Percentiles rank a stretch among this genome's conserved stretches.
phyloP scores from a whole-genome alignment of 2,888 invertebrate genomes.

The Cheilosia impressa region DNA sequence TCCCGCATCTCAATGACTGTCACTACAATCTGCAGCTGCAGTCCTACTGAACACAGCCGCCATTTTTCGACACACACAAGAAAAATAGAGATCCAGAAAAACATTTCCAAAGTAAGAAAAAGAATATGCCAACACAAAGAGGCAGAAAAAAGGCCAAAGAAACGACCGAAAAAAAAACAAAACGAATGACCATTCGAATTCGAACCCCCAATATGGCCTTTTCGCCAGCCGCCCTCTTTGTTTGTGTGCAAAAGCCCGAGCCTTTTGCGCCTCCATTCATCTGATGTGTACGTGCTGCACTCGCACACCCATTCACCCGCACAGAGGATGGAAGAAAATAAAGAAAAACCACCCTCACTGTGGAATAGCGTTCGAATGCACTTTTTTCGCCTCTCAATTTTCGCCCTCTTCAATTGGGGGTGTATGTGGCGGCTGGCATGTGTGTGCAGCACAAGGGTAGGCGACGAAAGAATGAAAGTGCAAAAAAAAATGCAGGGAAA shows the following conservation, averaged over 20 bases:
- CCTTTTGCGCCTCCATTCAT: constrained; percentile 55
- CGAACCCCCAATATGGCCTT: constrained; percentile 58
- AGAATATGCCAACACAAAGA: constrained; percentile 11
- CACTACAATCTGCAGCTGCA: constrained; percentile 56
- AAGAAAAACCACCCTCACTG: constrained; percentile 18
- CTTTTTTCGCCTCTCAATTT: constrained; percentile 58
- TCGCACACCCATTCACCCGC: constrained; percentile 46
- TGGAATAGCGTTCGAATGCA: constrained; percentile 60
- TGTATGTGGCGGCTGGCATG: constrained; percentile 36
- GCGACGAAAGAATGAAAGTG: constrained; percentile 52
- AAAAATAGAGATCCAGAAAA: constrained; percentile 42
- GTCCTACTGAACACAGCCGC: constrained; percentile 35
- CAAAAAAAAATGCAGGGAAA: constrained; percentile 64
- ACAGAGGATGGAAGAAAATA: not conserved
- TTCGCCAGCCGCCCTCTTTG: constrained; percentile 41
- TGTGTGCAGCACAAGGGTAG: constrained; percentile 45
- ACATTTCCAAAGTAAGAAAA: constrained; percentile 43
- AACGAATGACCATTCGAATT: constrained; percentile 67
- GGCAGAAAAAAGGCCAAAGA: constrained; percentile 26
- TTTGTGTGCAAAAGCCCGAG: constrained; percentile 49
- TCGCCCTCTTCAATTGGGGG: constrained; percentile 57
- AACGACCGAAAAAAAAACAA: constrained; percentile 12
- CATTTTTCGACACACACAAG: constrained; percentile 54
- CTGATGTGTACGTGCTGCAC: constrained; percentile 43
- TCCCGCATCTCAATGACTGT: constrained; percentile 71